A percentile compares a stretch with the other conserved stretches of the same genome.
phyloP scores from a whole-genome alignment of 1,140 invertebrate species.

The Magallana gigas region DNA sequence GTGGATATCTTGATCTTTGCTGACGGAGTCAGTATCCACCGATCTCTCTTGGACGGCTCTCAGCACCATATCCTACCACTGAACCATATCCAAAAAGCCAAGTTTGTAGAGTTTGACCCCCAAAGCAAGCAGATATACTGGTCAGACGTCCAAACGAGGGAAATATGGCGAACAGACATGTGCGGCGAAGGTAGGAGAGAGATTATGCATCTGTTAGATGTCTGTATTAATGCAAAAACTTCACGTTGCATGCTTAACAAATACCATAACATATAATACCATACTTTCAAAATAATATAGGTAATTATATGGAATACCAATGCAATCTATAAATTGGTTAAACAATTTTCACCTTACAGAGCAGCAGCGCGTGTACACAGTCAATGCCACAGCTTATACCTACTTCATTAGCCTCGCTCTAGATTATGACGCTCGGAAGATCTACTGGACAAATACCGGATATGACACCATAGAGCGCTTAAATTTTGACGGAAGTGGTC shows the following conservation, averaged over 20 bases:
- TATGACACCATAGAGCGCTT: conserved; percentile 12
- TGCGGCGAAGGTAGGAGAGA: background rate
- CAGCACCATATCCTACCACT: background rate
- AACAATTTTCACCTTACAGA: background rate
- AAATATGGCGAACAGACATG: conserved; percentile 1
- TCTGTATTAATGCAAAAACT: too few species aligned
- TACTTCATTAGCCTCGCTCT: conserved; percentile 23
- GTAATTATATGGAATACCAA: too few species aligned
- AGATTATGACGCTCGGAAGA: background rate
- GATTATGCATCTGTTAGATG: too few species aligned
- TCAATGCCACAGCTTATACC: background rate
- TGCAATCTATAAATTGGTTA: background rate
- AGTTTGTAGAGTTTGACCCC: conserved; percentile 10
- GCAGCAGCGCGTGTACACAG: background rate
- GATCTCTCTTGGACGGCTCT: background rate
- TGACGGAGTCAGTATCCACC: background rate
- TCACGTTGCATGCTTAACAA: too few species aligned
- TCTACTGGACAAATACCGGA: conserved; percentile 36
- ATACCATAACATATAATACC: too few species aligned
- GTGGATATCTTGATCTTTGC: conserved; percentile 4
- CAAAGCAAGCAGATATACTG: background rate
- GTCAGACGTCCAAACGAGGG: background rate
- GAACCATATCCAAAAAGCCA: background rate
- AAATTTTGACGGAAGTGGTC: conserved; percentile 16
- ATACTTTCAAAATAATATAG: too few species aligned